Percentiles rank a stretch among this genome's conserved stretches.
Conservation (phyloP, 2,888 invertebrate species). For the Melinaea marsaeus region DNA sequence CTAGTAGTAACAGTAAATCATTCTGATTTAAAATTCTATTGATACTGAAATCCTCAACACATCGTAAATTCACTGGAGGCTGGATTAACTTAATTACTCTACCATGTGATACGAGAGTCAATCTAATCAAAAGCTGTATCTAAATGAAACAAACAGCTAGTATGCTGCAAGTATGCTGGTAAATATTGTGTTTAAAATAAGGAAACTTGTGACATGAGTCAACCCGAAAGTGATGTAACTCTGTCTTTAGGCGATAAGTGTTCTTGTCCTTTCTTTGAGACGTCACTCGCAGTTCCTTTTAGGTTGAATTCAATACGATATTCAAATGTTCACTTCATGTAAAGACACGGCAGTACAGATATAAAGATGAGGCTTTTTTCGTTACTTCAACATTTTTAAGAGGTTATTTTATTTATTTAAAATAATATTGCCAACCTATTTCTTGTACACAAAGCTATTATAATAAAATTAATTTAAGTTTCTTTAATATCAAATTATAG, state of each 20-base stretch:
- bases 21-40: neutral
- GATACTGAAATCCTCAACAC: neutral
- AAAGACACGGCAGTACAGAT: neutral
- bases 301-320: conserved; percentile 16
- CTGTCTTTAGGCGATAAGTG: conserved; percentile 30
- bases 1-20: too few relatives aligned
- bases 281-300: conserved; percentile 27
- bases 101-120: neutral
- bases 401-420: too few relatives aligned
- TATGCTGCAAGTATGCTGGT: conserved; percentile 5
- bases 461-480: too few relatives aligned
- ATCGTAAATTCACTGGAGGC: neutral
- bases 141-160: conserved; percentile 13
- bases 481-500: too few relatives aligned
- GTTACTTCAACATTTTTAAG: neutral
- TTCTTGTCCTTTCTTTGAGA: conserved; percentile 25
- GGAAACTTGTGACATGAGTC: conserved; percentile 22
- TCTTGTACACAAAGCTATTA: too few relatives aligned
- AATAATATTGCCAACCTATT: too few relatives aligned
- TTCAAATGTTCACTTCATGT: conserved; percentile 10
- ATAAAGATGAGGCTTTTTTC: neutral
- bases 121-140: conserved; percentile 7
- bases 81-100: conserved; percentile 7
- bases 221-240: conserved; percentile 25
- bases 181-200: conserved; percentile 16